Conservation (phyloP, 2,113 vertebrate genomes). For the Indicator maculatus region DNA sequence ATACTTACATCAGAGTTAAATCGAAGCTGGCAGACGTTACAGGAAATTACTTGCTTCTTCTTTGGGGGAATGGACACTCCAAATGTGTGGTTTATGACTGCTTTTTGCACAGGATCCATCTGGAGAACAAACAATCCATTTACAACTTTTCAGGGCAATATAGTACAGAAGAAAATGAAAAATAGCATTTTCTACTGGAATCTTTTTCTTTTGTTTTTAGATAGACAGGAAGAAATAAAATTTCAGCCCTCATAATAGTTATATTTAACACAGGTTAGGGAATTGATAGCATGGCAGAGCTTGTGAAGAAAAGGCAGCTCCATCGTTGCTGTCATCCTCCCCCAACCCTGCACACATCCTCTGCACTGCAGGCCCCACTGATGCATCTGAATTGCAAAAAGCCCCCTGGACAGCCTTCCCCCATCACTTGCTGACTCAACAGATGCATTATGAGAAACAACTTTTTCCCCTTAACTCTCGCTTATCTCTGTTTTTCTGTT, state of each 20-base stretch:
- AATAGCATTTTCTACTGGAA: neutral
- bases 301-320: neutral
- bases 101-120: conserved; percentile 99
- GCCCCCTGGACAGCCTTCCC: neutral
- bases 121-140: conserved; percentile 74
- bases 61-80: conserved; percentile 92
- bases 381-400: neutral
- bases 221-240: neutral
- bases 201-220: neutral
- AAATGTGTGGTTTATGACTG: conserved; percentile 98
- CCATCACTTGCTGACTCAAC: neutral
- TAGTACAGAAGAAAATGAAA: neutral
- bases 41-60: conserved; percentile 96
- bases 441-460: neutral
- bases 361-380: neutral
- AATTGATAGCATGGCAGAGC: neutral
- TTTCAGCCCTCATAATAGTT: neutral
- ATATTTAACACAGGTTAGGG: neutral
- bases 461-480: neutral
- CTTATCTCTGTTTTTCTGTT: neutral
- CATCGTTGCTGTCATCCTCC: neutral
- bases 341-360: neutral
- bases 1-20: conserved; percentile 97
- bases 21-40: conserved; percentile 94
- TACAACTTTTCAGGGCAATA: conserved; percentile 18